Base-by-base conservation (phyloP, 2,113 vertebrate species). In the Typhlomys cinereus region DNA sequence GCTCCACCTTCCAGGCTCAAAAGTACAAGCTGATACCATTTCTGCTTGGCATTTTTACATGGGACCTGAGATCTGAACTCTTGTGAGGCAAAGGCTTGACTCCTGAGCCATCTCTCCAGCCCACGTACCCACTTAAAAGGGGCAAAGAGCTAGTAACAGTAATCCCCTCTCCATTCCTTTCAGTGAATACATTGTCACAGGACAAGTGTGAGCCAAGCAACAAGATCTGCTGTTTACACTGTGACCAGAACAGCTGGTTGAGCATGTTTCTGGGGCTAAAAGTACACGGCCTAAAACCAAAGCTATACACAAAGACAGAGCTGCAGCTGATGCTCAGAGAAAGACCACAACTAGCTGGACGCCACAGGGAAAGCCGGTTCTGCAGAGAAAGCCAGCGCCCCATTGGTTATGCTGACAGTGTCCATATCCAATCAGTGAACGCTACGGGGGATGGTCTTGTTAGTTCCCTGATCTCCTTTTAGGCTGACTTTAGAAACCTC, bases 401-500 rank as follows among this genome's bases (percentile, higher is more conserved):
- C 39, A 64, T 27, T 75, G 59, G 52, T 48, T 34, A 59, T 50
- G n/a, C 13, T n/a, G 50, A 92, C 57, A 34, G 54, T n/a, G 59
- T 57, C n/a, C 31, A 31, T 9, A 5, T n/a, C 44, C 34, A 31
- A 23, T 17, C 1, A 27, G 14, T 34, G 34, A 52, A 59, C 4
- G 44, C 85, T 61, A 44, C 50, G 66, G 27, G 80, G 46, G 44
- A 80, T 52, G 11, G 15, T 50, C 88, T 79, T 70, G 25, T 34
- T 69, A 48, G 39, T 79, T 34, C 75, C 41, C 36, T 81, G 23
- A 69, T 88, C 34, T 18, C 31, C n/a, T 92, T 78, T 67, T 17
- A 81, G 59, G n/a, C 73, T 71, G 36, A 57, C 36, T 66, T 94
- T n/a, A 67, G 81, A 95, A 50, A 21, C 52, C 29, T 94, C 52